Base-by-base conservation (phyloP, 2,797 vertebrate genomes). In the Pseudomugil tenellus region DNA sequence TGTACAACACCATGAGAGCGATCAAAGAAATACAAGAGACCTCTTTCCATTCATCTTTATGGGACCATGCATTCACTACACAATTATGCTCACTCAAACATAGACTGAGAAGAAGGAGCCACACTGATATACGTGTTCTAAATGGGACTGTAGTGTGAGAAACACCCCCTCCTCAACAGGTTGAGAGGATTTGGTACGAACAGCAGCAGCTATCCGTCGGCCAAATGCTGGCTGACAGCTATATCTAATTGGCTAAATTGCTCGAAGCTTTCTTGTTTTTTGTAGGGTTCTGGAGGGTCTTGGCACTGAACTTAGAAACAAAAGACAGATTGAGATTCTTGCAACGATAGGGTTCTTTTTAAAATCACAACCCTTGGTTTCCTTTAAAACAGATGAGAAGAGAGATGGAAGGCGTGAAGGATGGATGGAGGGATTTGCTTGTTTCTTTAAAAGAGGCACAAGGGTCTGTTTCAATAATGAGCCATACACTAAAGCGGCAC, bases 161-260 rank as follows among this genome's bases (percentile, higher is more conserved):
- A 81, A 77, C 86, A 74, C 58, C 23, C 67, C 70, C 43, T 48
- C 57, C 72, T 76, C 81, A 70, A 76, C 74, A 49, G 68, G 66
- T 78, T 28, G 74, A 60, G 67, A 48, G 64, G 62, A 59, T 61
- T 37, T 41, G 25, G 48, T 48, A 74, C 74, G 76, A 72, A 80
- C 69, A 34, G 72, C 68, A 56, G 59, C 67, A 28, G 57, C 60
- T 51, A 70, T 67, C 61, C 77, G 23, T 55, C 25, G 70, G 67
- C 58, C 70, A 28, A 63, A 41, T 41, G 53, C 70, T 63, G 11
- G 34, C 68, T 88, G 91, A 89, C 89, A 89, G 84, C 90, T 91
- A 81, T 77, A 84, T 81, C 91, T 87, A 93, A 92, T 88, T 84
- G 83, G 77, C 60, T 83, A 87, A 92, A 90, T 66, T 10, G 63